Evolutionary conservation across 2,888 invertebrate genomes (phyloP).

Genomic region (Alloscopus bannaensis): DNA sequence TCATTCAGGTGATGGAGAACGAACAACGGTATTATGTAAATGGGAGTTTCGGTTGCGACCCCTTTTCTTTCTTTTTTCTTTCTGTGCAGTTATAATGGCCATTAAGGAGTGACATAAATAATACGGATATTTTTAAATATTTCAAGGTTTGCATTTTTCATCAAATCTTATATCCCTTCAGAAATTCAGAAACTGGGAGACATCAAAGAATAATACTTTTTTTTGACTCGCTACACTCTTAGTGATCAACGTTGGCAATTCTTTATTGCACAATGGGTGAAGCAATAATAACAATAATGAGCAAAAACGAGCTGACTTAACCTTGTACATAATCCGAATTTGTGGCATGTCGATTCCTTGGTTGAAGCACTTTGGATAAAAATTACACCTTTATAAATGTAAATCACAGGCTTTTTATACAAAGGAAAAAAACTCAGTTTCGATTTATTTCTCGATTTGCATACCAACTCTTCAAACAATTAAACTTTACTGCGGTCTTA

Average conservation of each 20-base stretch:
- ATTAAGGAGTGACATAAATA: conserved; percentile 15
- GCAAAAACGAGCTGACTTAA: not conserved
- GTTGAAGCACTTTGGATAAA: conserved; percentile 20
- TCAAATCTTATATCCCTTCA: not conserved
- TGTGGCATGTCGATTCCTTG: conserved; percentile 2
- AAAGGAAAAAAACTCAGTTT: conserved; percentile 9
- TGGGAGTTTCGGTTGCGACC: not conserved
- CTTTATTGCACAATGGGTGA: no score
- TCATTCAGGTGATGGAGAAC: not conserved
- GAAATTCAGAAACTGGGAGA: not conserved
- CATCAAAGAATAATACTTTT: not conserved
- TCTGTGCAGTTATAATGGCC: not conserved
- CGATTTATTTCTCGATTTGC: not conserved
- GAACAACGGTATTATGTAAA: no score
- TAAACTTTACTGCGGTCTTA: conserved; percentile 14
- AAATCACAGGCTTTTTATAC: not conserved
- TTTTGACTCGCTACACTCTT: not conserved
- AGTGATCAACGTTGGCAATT: no score
- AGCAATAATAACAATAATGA: not conserved
- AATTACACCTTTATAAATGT: conserved; percentile 11
- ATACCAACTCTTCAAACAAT: not conserved
- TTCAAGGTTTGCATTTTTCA: not conserved
- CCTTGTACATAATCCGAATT: not conserved
- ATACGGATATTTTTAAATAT: not conserved
- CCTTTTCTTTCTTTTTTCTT: not conserved